Evolutionary conservation across 2,888 invertebrate species (phyloP), one percentile per base, ranked within the genome.

Genomic region (Sesia bembeciformis): DNA sequence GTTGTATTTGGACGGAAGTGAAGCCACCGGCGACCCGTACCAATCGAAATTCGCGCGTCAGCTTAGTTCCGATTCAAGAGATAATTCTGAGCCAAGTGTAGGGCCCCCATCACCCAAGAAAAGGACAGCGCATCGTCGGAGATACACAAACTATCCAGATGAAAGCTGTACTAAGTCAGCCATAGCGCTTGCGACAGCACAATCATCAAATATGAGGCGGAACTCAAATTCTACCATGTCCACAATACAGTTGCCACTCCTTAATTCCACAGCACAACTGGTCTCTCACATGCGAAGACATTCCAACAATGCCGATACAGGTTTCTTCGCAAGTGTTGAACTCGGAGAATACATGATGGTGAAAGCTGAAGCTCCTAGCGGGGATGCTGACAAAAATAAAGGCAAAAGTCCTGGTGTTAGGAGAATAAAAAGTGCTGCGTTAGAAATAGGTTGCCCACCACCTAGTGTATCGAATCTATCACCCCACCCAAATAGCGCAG

Each of bases 401-500:
- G 92, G 93, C 0, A 90, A 93, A 60, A 91, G 90, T 68, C 79
- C 91, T 5, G 92, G 92, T 5, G 93, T 94, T 3, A 83, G 94
- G 51, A 84, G 94, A 51, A 94, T 94, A 53, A 92, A 93, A 66
- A 94, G 94, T 64, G 91, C 94, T 1, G 94, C 94, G 0, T 75
- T 94, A 63, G 94, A 94, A 76, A 93, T 93, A 52, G 92, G 93
- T 38, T 94, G 93, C 64, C 92, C 93, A 6, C 93, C 93, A 46
- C 92, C 93, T 0, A 92, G 92, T 58, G 91, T 92, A 39, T 92
- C 93, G 58, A 93, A 94, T 74, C 85, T 95, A 66, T 93, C 93
- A n/a, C 93, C 94, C 23, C 95, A 95, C 81, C 95, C 95, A 1
- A 95, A 95, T 69, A 95, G 95, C 74, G 93, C 94, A 51, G 95